Evolutionary conservation across 2,888 invertebrate genomes (phyloP).

Genomic region (Chromoteleia sp.): DNA sequence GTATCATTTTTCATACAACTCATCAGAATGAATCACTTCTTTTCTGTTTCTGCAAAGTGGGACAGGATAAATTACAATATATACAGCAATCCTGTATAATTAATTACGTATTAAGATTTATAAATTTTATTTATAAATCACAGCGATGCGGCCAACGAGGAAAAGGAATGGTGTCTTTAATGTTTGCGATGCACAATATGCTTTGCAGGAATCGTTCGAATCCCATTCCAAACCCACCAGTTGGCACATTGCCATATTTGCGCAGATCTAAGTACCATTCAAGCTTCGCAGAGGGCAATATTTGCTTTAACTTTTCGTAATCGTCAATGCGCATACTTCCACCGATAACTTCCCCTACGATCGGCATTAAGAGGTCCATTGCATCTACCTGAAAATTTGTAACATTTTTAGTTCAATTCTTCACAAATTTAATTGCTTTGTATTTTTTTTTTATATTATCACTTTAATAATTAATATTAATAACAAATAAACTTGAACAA

Average conservation of each 20-base stretch:
- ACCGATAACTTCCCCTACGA: slow-evolving; percentile 97
- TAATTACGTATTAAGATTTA: no score
- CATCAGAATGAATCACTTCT: no score
- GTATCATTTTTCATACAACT: no score
- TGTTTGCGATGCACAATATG: slow-evolving; percentile 92
- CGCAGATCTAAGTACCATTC: slow-evolving; percentile 96
- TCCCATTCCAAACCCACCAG: slow-evolving; percentile 98
- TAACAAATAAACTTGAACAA: no score
- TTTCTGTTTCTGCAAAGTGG: no score
- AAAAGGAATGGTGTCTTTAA: slow-evolving; percentile 97
- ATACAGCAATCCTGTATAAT: no score
- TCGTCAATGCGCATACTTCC: slow-evolving; percentile 96
- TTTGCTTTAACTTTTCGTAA: slow-evolving; percentile 86
- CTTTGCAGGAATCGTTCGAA: slow-evolving; percentile 96
- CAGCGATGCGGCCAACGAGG: slow-evolving; percentile 97
- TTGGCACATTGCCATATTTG: slow-evolving; percentile 94
- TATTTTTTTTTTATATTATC: no score
- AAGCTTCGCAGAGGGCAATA: slow-evolving; percentile 87
- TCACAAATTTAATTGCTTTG: no score
- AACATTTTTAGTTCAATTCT: no score
- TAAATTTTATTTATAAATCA: slow-evolving; percentile 82
- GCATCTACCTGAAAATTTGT: slow-evolving; percentile 87
- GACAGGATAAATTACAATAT: no score
- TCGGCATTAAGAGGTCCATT: slow-evolving; percentile 94
- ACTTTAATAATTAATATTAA: no score